Percentiles rank a stretch among this genome's conserved stretches.
Evolutionary conservation across 2,888 invertebrate genomes (phyloP).

Genomic region (Caenorhabditis macrosperma): DNA sequence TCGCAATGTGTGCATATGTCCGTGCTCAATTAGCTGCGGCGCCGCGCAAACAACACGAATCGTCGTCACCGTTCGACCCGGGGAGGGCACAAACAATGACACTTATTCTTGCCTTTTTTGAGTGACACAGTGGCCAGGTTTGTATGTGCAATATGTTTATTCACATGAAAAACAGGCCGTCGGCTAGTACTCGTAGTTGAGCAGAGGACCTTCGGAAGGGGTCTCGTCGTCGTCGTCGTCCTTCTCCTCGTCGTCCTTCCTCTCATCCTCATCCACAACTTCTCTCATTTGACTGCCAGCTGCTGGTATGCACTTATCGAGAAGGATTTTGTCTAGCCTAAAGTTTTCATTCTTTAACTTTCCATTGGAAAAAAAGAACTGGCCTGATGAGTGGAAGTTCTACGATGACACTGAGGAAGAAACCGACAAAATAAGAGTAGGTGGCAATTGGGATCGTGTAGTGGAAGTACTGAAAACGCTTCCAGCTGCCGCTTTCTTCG

Average conservation of each 20-base stretch:
- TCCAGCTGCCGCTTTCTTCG: not conserved
- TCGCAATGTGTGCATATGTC: conserved; percentile 42
- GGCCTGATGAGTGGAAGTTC: conserved; percentile 55
- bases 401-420: conserved; percentile 57
- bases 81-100: conserved; percentile 51
- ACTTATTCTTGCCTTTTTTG: conserved; percentile 48
- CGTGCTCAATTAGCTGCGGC: conserved; percentile 43
- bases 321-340: conserved; percentile 21
- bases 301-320: conserved; percentile 14
- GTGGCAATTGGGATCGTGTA: conserved; percentile 24
- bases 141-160: conserved; percentile 6
- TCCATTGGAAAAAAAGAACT: not conserved
- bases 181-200: not conserved
- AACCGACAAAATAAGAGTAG: conserved; percentile 41
- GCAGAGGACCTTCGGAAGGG: not conserved
- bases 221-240: not conserved
- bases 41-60: conserved; percentile 37
- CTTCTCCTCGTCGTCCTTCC: not conserved
- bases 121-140: conserved; percentile 30
- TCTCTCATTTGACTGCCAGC: not conserved
- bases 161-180: not conserved
- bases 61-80: conserved; percentile 9
- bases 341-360: not conserved
- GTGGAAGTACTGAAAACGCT: conserved; percentile 25
- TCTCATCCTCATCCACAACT: conserved; percentile 1